A percentile compares a stretch with the other conserved stretches of the same genome.
Evolutionary conservation across 2,113 vertebrate species (phyloP).

Genomic region (Microtus ochrogaster): DNA sequence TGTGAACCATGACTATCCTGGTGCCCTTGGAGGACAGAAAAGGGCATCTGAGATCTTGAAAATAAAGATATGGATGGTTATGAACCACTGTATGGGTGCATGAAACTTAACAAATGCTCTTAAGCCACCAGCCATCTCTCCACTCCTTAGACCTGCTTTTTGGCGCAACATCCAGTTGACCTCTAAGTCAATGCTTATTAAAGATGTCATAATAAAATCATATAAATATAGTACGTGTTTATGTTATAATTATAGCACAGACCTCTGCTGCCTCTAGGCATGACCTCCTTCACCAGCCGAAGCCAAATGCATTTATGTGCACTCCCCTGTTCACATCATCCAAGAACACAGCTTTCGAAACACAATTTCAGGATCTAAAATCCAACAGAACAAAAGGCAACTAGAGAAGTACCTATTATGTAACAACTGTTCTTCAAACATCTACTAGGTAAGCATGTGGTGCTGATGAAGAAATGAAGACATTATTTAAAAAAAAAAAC

Average conservation of each 20-base stretch:
- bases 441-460: not conserved
- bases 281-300: not conserved
- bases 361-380: constrained; percentile 46
- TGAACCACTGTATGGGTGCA: not conserved
- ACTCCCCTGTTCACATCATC: not conserved
- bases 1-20: no score
- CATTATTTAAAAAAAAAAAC: not conserved
- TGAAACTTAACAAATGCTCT: not conserved
- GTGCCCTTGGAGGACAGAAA: not conserved
- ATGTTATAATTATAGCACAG: constrained; percentile 28
- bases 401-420: not conserved
- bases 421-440: constrained; percentile 36
- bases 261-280: constrained; percentile 2
- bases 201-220: constrained; percentile 52
- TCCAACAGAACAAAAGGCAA: not conserved
- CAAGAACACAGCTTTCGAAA: constrained; percentile 56
- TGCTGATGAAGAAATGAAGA: not conserved
- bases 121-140: not conserved
- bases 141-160: not conserved
- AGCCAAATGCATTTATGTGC: not conserved
- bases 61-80: not conserved
- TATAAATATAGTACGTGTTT: constrained; percentile 54
- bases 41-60: not conserved
- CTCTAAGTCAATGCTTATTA: constrained; percentile 58
- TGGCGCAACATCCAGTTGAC: constrained; percentile 40